phyloP scores from a whole-genome alignment of 2,888 invertebrate species.

The Athalia circularis region DNA sequence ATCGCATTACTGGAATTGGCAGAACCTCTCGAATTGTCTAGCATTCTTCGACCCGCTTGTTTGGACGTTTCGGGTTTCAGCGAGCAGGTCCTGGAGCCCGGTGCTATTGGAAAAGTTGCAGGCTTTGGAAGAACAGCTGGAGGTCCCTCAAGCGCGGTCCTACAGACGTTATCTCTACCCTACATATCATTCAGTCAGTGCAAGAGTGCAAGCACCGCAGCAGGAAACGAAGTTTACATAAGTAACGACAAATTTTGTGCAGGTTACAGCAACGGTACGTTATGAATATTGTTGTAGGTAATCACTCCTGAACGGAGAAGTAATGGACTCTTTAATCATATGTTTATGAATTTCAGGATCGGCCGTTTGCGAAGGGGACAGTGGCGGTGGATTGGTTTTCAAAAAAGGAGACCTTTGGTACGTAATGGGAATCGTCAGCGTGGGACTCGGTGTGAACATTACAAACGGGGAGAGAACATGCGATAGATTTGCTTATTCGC shows the following conservation, averaged over 20 bases:
- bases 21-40: slow-evolving; percentile 60
- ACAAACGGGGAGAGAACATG: slow-evolving; percentile 61
- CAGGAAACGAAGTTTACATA: slow-evolving; percentile 59
- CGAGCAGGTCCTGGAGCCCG: slow-evolving; percentile 60
- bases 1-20: slow-evolving; percentile 66
- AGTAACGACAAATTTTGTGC: slow-evolving; percentile 72
- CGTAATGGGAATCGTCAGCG: slow-evolving; percentile 74
- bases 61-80: slow-evolving; percentile 58
- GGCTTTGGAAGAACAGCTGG: slow-evolving; percentile 69
- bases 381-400: slow-evolving; percentile 75
- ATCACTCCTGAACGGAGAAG: neutral
- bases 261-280: slow-evolving; percentile 70
- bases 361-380: slow-evolving; percentile 75
- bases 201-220: slow-evolving; percentile 51
- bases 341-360: slow-evolving; percentile 63
- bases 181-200: slow-evolving; percentile 63
- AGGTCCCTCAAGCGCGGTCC: slow-evolving; percentile 60
- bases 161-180: slow-evolving; percentile 66
- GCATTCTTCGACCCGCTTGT: slow-evolving; percentile 65
- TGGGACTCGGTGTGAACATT: slow-evolving; percentile 62
- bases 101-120: slow-evolving; percentile 64
- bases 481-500: slow-evolving; percentile 66
- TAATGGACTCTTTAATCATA: neutral
- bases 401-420: slow-evolving; percentile 67
- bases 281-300: neutral